Conservation (phyloP, 2,888 invertebrate species). For the Caenorhabditis imperialis region DNA sequence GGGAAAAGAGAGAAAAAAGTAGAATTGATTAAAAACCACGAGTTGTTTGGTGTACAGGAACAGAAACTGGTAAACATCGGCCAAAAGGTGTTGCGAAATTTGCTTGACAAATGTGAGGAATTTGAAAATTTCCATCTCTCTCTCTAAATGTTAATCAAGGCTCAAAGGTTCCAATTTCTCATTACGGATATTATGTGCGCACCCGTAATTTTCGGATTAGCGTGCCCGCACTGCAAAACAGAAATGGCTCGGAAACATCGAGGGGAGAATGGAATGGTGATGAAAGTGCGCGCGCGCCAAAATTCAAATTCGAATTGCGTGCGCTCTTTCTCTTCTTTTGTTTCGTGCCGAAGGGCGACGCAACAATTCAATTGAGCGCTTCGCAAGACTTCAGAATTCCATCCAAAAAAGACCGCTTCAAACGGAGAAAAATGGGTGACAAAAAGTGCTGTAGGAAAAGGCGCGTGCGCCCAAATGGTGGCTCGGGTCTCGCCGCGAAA, state of each 20-base stretch:
- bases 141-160: conserved; percentile 27
- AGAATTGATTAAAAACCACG: too few species aligned
- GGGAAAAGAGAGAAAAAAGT: too few species aligned
- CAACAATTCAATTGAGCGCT: conserved; percentile 38
- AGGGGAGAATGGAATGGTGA: too few species aligned
- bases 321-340: conserved; percentile 26
- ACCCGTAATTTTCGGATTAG: conserved; percentile 42
- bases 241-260: conserved; percentile 19
- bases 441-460: conserved; percentile 2
- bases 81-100: too few species aligned
- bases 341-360: conserved; percentile 17
- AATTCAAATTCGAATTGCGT: conserved; percentile 45
- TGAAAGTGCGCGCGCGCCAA: conserved; percentile 49
- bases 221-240: conserved; percentile 3
- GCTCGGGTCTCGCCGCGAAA: conserved; percentile 8
- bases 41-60: too few species aligned
- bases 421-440: conserved; percentile 18
- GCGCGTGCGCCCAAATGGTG: conserved; percentile 9
- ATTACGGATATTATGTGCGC: conserved; percentile 29
- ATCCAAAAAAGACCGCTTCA: too few species aligned
- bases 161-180: conserved; percentile 18
- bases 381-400: too few species aligned
- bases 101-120: too few species aligned
- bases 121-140: conserved; percentile 3
- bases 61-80: too few species aligned